These are phyloP conservation scores for Odontesthes bonariensis DNA, from an alignment of 2,113 vertebrate species.

Conservation along the genomic window DNA sequence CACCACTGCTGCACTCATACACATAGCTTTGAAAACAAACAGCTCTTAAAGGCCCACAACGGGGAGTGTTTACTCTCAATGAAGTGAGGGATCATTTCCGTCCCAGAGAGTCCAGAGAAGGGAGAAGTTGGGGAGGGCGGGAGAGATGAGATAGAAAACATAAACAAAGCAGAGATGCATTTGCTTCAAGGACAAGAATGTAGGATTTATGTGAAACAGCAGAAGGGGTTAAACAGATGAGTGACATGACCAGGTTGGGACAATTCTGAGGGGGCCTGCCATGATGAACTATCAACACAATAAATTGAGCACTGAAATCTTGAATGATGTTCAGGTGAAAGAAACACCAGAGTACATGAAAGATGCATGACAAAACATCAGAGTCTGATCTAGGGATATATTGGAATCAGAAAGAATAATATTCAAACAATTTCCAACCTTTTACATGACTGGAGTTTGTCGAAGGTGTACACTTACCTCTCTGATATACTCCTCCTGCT, in stretches of 20 bases:
- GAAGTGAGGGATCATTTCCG: slow-evolving; percentile 75
- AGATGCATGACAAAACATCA: too few relatives aligned
- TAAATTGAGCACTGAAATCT: background rate
- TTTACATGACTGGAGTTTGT: too few relatives aligned
- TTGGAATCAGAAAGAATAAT: too few relatives aligned
- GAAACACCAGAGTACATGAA: too few relatives aligned
- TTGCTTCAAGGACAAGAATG: slow-evolving; percentile 12
- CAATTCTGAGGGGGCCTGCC: background rate
- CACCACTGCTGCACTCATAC: slow-evolving; percentile 74
- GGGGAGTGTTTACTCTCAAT: slow-evolving; percentile 76
- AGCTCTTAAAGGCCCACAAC: slow-evolving; percentile 65
- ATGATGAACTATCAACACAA: slow-evolving; percentile 11
- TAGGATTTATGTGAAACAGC: background rate
- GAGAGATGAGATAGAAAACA: slow-evolving; percentile 5
- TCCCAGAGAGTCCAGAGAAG: slow-evolving; percentile 45
- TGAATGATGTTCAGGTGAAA: too few relatives aligned
- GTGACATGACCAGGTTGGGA: slow-evolving; percentile 17
- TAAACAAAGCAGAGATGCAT: slow-evolving; percentile 5
- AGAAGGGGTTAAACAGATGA: slow-evolving; percentile 31
- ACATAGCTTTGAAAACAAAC: slow-evolving; percentile 83
- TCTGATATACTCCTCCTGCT: slow-evolving; percentile 96
- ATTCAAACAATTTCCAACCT: too few relatives aligned
- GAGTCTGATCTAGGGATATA: too few relatives aligned
- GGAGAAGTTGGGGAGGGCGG: slow-evolving; percentile 7
- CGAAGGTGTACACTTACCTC: slow-evolving; percentile 83